Base-by-base conservation (phyloP, 2,797 vertebrate genomes). In the Halcyon chelicuti region DNA sequence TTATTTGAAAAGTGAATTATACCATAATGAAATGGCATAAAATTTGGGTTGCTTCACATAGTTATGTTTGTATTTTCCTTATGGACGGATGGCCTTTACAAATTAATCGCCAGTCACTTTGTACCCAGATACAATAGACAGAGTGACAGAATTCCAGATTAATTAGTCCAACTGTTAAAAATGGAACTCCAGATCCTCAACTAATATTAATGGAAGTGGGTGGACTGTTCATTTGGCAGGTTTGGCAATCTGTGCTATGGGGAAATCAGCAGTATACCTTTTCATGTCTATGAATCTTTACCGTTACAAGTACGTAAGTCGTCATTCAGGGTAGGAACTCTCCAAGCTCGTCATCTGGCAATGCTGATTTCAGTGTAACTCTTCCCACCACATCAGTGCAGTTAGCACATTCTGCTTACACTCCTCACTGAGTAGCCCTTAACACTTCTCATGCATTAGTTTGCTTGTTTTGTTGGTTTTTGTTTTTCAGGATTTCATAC, bases 51-150 rank as follows among this genome's bases (percentile, higher is more conserved):
- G 4, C 22, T 87, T 91, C 33, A 16, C 5, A 0, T 39, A 58
- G 62, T 10, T 74, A 14, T 60, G 22, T 73, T 84, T 91, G 49
- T 74, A 14, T 91, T 92, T 95, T 95, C 46, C 44, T 92, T 83
- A 31, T 31, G 54, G 68, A 40, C 72, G 14, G 16, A 10, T 77
- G 14, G 3, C n/a, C 23, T 61, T 91, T 76, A n/a, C 21, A 87
- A 73, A 63, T 71, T 54, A 11, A 11, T 49, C 55, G 31, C 93
- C 51, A 87, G 35, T 37, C 21, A 20, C 25, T 89, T 72, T 68
- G 52, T 80, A 75, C 12, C 62, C 33, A 57, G 63, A 79, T 93
- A 72, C 44, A 92, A 68, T 31, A 71, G 39, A 35, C 7, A 81
- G 40, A 60, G 12, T 68, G 66, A 52, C 54, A 86, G 74, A 88